Evolutionary conservation across 2,113 vertebrate genomes (phyloP), one percentile per base, ranked within the genome.

Genomic region (Vanacampus margaritifer): DNA sequence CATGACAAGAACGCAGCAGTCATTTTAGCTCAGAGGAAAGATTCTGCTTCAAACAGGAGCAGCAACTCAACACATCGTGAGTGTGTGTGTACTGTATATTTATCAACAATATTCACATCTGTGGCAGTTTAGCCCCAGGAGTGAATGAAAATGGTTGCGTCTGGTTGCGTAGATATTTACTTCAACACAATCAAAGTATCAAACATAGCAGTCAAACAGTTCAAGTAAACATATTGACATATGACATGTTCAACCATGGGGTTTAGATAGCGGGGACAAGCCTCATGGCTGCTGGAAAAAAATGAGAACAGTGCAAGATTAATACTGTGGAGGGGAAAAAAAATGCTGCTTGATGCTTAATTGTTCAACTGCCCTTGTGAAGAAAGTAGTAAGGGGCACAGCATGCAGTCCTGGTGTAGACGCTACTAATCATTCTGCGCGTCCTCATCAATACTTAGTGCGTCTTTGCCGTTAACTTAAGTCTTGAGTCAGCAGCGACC

Each of bases 61-160:
- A 39, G 61, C 24, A 1, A 65, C 41, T 60, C 66, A 66, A 71
- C 61, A 74, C 32, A 1, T 24, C 5, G 12, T 54, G 45, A 32
- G 28, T 32, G 28, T 21, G 66, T 79, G 68, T 76, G 73, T 67
- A 65, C 73, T 82, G 59, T 16, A 45, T 2, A 19, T 23, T 66
- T 81, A 76, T 65, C 69, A 87, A 78, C 73, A 79, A 66, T 73
- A 76, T 73, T 68, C 63, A 84, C 84, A 82, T 80, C 70, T 83
- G 74, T 83, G 80, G 82, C 81, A 73, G 76, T 80, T 80, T 78
- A 64, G 71, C 84, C 85, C 74, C 80, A 72, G 72, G 76, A 69
- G 82, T 56, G 78, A 84, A 76, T 72, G 80, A 80, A 75, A 75
- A 83, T 74, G 80, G 66, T 76, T 56, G 77, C 78, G 74, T 80